Conservation (phyloP, 2,888 invertebrate genomes). For the Monochamus alternatus region DNA sequence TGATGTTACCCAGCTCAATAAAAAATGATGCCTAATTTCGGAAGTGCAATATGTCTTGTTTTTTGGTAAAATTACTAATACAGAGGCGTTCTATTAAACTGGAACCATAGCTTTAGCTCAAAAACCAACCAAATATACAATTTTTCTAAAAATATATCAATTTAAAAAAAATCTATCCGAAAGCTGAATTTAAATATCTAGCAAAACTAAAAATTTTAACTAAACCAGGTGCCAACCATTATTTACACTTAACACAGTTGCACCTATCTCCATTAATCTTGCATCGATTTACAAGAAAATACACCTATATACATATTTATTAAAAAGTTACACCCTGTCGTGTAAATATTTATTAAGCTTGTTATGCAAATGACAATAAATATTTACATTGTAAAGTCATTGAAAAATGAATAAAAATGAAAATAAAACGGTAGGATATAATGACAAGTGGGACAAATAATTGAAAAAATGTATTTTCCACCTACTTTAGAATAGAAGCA, state of each 20-base stretch:
- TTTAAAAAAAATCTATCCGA: no score
- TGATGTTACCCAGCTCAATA: no score
- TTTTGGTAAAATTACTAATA: no score
- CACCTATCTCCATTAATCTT: not conserved
- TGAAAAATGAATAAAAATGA: not conserved
- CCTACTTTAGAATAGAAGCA: not conserved
- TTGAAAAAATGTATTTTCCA: constrained; percentile 12
- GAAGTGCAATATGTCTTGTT: no score
- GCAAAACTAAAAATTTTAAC: no score
- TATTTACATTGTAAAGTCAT: constrained; percentile 11
- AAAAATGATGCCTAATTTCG: no score
- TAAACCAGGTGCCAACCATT: not conserved
- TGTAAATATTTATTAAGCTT: constrained; percentile 4
- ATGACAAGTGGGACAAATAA: not conserved
- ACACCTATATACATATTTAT: not conserved
- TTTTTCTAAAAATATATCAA: no score
- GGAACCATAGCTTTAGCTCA: no score
- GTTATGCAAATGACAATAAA: constrained; percentile 16
- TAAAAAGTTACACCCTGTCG: not conserved
- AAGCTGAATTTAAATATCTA: no score
- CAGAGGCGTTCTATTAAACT: no score
- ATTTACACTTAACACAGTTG: not conserved
- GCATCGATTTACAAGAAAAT: constrained; percentile 3
- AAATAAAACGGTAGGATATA: not conserved
- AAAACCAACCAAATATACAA: no score